phyloP scores from a whole-genome alignment of 2,888 invertebrate genomes.

The Scrobipalpa costella region DNA sequence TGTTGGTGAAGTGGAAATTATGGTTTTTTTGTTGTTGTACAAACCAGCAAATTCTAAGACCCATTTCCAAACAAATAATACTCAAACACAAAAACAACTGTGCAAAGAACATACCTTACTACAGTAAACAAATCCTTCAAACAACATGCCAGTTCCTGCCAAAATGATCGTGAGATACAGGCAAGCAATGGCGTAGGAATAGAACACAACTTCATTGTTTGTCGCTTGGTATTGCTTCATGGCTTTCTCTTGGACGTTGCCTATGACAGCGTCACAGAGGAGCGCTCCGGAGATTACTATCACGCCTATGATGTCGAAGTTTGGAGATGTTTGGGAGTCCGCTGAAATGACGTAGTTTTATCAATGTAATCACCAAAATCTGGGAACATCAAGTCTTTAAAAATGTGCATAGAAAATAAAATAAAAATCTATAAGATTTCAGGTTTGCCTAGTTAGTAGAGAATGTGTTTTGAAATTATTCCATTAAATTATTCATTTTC shows the following conservation, averaged over 20 bases:
- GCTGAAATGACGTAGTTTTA: constrained; percentile 69
- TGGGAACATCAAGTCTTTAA: not conserved
- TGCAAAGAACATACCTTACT: constrained; percentile 85
- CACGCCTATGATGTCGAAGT: constrained; percentile 86
- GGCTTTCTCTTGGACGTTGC: constrained; percentile 97
- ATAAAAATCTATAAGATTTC: no score
- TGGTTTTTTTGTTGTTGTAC: no score
- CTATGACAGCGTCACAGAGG: constrained; percentile 96
- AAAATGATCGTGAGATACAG: constrained; percentile 89
- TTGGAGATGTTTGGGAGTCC: constrained; percentile 88
- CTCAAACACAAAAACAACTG: not conserved
- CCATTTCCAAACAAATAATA: no score
- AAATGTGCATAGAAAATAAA: not conserved
- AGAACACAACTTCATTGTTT: constrained; percentile 95
- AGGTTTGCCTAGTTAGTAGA: not conserved
- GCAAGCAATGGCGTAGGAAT: constrained; percentile 95
- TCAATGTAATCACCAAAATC: not conserved
- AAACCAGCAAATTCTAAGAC: not conserved
- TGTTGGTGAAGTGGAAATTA: no score
- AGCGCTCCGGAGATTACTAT: constrained; percentile 91
- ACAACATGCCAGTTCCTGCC: constrained; percentile 86
- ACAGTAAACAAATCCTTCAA: constrained; percentile 89
- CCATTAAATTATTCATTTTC: no score
- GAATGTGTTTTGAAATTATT: not conserved
- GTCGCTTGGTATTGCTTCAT: constrained; percentile 92